Evolutionary conservation across 2,113 vertebrate species (phyloP).

Genomic region (Oreochromis aureus): DNA sequence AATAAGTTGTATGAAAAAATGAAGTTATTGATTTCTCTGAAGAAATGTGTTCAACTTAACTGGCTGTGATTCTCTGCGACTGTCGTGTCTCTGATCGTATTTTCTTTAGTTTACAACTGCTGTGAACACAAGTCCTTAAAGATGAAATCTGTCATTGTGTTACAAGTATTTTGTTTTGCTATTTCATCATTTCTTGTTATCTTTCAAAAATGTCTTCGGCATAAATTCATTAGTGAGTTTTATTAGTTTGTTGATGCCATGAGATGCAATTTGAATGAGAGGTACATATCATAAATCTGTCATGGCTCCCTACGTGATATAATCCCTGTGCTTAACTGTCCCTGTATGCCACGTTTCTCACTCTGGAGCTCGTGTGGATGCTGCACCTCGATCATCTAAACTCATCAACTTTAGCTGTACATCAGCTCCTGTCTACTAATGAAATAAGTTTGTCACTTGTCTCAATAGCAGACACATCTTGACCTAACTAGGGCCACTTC

Average conservation of each 20-base stretch:
- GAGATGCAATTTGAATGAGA: background rate
- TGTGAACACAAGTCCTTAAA: background rate
- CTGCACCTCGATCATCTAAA: background rate
- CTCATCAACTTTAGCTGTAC: background rate
- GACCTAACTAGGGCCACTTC: background rate
- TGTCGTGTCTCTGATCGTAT: background rate
- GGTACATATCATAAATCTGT: background rate
- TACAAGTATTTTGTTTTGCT: background rate
- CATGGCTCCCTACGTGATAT: background rate
- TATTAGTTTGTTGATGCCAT: background rate
- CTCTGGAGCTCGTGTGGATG: background rate
- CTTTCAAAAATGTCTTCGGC: background rate
- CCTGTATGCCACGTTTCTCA: background rate
- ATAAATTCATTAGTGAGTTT: background rate
- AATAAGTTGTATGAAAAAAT: background rate
- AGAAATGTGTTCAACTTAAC: background rate
- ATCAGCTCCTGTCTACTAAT: background rate
- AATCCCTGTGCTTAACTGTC: background rate
- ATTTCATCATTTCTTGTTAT: background rate
- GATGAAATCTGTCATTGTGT: background rate
- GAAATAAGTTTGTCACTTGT: background rate
- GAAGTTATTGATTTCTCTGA: background rate
- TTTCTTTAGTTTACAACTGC: background rate
- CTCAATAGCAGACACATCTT: background rate
- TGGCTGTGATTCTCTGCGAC: background rate